Evolutionary conservation across 1,140 invertebrate species (phyloP).

Genomic region (Hyles vespertilio): DNA sequence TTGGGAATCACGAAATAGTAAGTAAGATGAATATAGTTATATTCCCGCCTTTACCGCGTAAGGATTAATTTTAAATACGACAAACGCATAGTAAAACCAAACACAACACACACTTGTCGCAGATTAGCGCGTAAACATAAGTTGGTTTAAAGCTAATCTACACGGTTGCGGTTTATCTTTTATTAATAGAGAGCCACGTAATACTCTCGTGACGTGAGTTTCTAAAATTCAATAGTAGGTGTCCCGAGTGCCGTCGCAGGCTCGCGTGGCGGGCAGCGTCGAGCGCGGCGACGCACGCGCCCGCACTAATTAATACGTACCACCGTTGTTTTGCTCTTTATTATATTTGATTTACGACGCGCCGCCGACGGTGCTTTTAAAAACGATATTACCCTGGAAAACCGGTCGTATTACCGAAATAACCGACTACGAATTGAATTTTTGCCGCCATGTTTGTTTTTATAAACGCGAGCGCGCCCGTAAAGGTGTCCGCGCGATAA

Average conservation of each 20-base stretch:
- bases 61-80: too few species aligned
- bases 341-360: conserved; percentile 50
- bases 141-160: too few species aligned
- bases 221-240: conserved; percentile 57
- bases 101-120: too few species aligned
- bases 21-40: too few species aligned
- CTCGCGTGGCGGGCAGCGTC: conserved; percentile 10
- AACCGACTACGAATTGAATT: conserved; percentile 49
- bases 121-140: too few species aligned
- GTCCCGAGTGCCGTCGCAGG: conserved; percentile 20
- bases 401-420: conserved; percentile 44
- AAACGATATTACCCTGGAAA: conserved; percentile 52
- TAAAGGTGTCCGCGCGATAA: conserved; percentile 38
- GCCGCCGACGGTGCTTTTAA: conserved; percentile 31
- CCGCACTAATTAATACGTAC: conserved; percentile 46
- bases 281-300: conserved; percentile 7
- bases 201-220: conserved; percentile 16
- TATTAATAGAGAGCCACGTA: too few species aligned
- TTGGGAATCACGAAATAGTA: too few species aligned
- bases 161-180: too few species aligned
- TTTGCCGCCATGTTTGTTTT: conserved; percentile 46
- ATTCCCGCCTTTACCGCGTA: too few species aligned
- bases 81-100: too few species aligned
- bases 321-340: conserved; percentile 49
- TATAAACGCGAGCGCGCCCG: conserved; percentile 28